Base-by-base conservation (phyloP, 1,140 invertebrate genomes). In the Drosophila grimshawi region DNA sequence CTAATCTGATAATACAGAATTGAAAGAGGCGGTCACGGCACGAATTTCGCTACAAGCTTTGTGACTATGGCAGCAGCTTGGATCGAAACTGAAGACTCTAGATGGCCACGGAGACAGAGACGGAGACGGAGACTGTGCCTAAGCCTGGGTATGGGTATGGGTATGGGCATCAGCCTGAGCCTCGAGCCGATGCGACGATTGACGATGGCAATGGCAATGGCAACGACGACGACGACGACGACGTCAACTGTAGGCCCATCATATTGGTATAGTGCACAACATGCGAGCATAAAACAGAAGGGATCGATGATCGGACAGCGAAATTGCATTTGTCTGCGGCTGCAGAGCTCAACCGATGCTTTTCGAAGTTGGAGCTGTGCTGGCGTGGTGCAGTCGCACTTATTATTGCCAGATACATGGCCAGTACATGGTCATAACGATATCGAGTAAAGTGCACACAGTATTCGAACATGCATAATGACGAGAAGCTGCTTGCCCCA, bases 1-100 rank as follows among this genome's bases (percentile, higher is more conserved):
- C 83, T 88, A 88, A 88, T 88, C 83, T 88, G 83, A 88, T 88
- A 88, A 88, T 88, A 88, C 79, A 88, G 83, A 88, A 88, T 88
- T 88, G 83, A 88, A 88, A 88, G 83, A 83, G 83, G 83, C 83
- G 83, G 79, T 88, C 83, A 88, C 83, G 83, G 80, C 83, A 86
- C 83, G 83, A 85, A 85, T 85, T 85, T 74, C 68, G 81, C 81
- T 85, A 85, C 81, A 85, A 81, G 81, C 81, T 85, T 86, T 65
- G 73, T 80, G 79, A 68, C 71, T 65, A 66, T 59, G 61, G 73
- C 74, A 53, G 41, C 62, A 75, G 56, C 68, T 64, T 67, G 59
- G 55, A 32, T 41, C 53, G 27, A 46, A 66, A 35, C 57, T 27
- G 37, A 53, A 49, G 29, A 37, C 52, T n/a, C 48, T 19, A 19